A percentile compares a stretch with the other conserved stretches of the same genome.
Evolutionary conservation across 2,888 invertebrate species (phyloP).

Genomic region (Caenorhabditis sp.): DNA sequence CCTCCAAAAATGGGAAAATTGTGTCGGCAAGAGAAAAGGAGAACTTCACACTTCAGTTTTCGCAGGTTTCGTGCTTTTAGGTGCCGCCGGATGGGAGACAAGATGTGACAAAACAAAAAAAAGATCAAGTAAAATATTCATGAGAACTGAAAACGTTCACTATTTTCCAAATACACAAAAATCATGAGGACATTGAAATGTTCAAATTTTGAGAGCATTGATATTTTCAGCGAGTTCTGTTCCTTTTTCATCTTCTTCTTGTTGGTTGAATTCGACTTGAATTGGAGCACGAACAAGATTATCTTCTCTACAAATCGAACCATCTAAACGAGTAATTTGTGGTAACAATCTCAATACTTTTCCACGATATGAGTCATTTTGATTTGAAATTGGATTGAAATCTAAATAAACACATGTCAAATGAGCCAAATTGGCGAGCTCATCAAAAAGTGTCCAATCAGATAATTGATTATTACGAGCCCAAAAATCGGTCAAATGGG

Average conservation of each 20-base stretch:
- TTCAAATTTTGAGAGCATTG: neutral
- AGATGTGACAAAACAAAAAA: too few relatives aligned
- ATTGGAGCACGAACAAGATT: conserved; percentile 26
- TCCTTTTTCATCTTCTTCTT: neutral
- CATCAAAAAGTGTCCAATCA: conserved; percentile 52
- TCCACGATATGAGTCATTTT: conserved; percentile 21
- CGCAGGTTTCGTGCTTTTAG: too few relatives aligned
- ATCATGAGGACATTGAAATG: neutral
- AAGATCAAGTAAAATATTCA: neutral
- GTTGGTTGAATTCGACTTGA: conserved; percentile 15
- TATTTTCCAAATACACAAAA: conserved; percentile 7
- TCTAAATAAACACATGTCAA: conserved; percentile 57
- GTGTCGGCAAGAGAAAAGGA: neutral
- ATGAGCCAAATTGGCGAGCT: conserved; percentile 48
- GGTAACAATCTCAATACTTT: conserved; percentile 42
- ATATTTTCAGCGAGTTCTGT: neutral
- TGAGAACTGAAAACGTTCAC: neutral
- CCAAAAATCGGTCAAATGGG: conserved; percentile 63
- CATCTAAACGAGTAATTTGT: conserved; percentile 50
- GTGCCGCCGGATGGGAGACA: too few relatives aligned
- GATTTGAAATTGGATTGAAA: conserved; percentile 48
- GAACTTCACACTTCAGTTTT: too few relatives aligned
- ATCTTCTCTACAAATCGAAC: conserved; percentile 23
- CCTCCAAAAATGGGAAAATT: neutral
- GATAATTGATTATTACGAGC: conserved; percentile 56